Percentiles rank a stretch among this genome's conserved stretches.
These are phyloP conservation scores for Xenops minutus DNA, from an alignment of 2,797 vertebrate species.

Conservation along the genomic window DNA sequence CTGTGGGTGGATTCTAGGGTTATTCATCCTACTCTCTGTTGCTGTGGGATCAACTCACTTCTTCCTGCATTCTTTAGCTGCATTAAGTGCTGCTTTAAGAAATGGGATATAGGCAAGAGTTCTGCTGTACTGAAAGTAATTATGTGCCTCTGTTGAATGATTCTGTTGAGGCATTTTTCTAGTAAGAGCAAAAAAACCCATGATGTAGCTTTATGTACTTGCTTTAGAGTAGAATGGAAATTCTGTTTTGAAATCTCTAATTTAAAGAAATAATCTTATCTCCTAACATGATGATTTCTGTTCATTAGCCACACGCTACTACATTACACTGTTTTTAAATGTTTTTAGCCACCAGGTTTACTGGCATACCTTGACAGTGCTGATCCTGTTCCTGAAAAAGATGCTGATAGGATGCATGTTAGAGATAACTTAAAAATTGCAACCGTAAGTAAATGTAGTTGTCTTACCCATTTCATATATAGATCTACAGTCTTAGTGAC, in stretches of 20 bases:
- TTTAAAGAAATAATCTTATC: background rate
- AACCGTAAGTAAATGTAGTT: constrained; percentile 79
- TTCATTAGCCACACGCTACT: background rate
- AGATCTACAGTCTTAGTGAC: background rate
- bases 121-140: background rate
- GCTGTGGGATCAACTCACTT: background rate
- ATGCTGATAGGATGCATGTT: constrained; percentile 94
- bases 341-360: constrained; percentile 88
- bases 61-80: background rate
- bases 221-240: background rate
- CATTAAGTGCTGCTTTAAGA: background rate
- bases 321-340: background rate
- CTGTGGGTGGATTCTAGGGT: background rate
- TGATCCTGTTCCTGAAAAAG: constrained; percentile 93
- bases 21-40: background rate
- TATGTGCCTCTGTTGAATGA: background rate
- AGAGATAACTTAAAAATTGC: constrained; percentile 98
- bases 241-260: background rate
- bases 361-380: constrained; percentile 92
- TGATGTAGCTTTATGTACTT: background rate
- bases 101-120: background rate
- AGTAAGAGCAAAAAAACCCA: background rate
- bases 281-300: background rate
- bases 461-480: background rate
- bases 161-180: background rate